Evolutionary conservation across 2,888 invertebrate species (phyloP).

Genomic region (Neoitamus cyanurus): DNA sequence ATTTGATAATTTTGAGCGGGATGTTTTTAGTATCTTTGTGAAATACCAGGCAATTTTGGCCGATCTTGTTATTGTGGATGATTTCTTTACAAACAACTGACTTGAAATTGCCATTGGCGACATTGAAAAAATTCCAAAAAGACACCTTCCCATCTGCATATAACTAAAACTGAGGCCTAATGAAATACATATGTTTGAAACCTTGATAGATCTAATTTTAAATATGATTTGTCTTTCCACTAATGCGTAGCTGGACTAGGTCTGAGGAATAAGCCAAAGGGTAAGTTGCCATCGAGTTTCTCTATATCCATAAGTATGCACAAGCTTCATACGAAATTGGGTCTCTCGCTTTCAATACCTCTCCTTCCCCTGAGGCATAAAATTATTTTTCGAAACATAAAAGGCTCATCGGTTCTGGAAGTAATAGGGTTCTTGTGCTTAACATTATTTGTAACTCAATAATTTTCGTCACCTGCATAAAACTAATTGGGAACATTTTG

Average conservation of each 20-base stretch:
- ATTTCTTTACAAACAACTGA: no score
- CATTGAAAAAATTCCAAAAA: no score
- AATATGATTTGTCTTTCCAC: not conserved
- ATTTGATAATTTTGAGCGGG: not conserved
- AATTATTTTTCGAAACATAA: not conserved
- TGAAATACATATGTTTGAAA: not conserved
- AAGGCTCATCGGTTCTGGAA: slow-evolving; percentile 5
- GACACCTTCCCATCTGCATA: not conserved
- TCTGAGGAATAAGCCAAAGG: slow-evolving; percentile 53
- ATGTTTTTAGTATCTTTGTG: no score
- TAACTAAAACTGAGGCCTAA: not conserved
- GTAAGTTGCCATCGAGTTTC: slow-evolving; percentile 52
- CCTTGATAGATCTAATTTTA: not conserved
- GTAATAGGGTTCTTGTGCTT: not conserved
- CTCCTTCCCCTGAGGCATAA: not conserved
- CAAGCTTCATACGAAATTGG: not conserved
- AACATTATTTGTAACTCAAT: not conserved
- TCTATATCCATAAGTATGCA: not conserved
- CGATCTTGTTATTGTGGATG: no score
- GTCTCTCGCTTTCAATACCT: not conserved
- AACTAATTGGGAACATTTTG: not conserved
- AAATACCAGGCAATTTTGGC: no score
- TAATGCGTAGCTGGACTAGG: slow-evolving; percentile 54
- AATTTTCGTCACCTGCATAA: not conserved
- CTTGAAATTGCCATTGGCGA: not conserved